Conservation (phyloP, 2,113 vertebrate species). For the Chrysemys picta region DNA sequence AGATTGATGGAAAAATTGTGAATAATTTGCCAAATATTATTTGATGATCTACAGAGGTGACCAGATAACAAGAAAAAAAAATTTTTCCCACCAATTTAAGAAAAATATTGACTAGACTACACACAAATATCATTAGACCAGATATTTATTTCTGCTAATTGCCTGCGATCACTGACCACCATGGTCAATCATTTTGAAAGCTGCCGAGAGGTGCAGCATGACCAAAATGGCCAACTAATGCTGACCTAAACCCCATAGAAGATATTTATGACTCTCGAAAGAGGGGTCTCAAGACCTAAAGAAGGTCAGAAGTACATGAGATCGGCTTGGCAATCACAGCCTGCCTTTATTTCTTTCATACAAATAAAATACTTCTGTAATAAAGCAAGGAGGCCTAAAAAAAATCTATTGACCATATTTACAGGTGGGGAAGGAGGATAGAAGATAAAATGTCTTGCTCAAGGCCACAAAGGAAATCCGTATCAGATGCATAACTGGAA, state of each 20-base stretch:
- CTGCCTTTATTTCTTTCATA: not conserved
- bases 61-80: fast-evolving
- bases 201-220: not conserved
- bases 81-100: fast-evolving
- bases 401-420: not conserved
- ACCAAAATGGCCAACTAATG: not conserved
- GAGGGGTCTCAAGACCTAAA: not conserved
- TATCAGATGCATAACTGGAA: not conserved
- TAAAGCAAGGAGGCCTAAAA: not conserved
- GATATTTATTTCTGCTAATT: fast-evolving
- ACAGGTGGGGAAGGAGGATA: not conserved
- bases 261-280: not conserved
- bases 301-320: not conserved
- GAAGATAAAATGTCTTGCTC: not conserved
- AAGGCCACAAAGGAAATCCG: not conserved
- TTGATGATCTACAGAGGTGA: fast-evolving
- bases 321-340: not conserved
- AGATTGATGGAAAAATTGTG: fast-evolving
- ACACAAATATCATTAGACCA: not conserved
- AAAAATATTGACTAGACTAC: fast-evolving
- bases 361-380: not conserved
- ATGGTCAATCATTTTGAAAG: fast-evolving
- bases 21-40: not conserved
- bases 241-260: not conserved
- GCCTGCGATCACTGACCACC: not conserved